Evolutionary conservation across 2,113 vertebrate genomes (phyloP).

Genomic region (Macrotus californicus): DNA sequence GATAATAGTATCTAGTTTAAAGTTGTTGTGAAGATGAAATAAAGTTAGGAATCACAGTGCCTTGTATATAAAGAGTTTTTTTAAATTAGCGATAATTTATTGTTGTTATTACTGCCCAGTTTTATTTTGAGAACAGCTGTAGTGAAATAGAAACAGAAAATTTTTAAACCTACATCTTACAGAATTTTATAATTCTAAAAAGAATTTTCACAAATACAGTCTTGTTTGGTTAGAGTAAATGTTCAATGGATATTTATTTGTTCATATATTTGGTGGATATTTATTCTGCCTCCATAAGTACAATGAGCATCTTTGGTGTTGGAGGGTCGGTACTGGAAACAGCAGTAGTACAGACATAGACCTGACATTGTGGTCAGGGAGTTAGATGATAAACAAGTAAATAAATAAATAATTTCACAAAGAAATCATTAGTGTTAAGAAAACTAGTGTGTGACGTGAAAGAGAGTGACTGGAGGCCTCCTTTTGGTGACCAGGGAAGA

Average conservation of each 20-base stretch:
- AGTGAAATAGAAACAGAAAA: neutral
- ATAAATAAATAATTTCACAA: neutral
- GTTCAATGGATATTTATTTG: neutral
- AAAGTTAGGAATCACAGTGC: neutral
- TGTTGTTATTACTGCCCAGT: neutral
- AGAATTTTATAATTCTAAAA: conserved; percentile 11
- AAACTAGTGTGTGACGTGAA: neutral
- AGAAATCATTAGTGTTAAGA: neutral
- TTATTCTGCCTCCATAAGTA: neutral
- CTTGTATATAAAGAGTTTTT: neutral
- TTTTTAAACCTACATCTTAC: neutral
- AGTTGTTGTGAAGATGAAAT: neutral
- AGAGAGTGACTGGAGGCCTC: neutral
- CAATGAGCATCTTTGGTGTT: neutral
- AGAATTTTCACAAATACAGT: neutral
- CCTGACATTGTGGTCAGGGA: neutral
- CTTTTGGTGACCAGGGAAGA: neutral
- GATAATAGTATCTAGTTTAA: neutral
- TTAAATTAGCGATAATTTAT: neutral
- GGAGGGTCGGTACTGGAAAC: neutral
- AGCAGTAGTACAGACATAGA: neutral
- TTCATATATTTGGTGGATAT: neutral
- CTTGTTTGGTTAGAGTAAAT: neutral
- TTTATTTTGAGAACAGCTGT: neutral
- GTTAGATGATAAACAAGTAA: neutral